Base-by-base conservation (phyloP, 1,140 invertebrate genomes). In the Globodera rostochiensis region DNA sequence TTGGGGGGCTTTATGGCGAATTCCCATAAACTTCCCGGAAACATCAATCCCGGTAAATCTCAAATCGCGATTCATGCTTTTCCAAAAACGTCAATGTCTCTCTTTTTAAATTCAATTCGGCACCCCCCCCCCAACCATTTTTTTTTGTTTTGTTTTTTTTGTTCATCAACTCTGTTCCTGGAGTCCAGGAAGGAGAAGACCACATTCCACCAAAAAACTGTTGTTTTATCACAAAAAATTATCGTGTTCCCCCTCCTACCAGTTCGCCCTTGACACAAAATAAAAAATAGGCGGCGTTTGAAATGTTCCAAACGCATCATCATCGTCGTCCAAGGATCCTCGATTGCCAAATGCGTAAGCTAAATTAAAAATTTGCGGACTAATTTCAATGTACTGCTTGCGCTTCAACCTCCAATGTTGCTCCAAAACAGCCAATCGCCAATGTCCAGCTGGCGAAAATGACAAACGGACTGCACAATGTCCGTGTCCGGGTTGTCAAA, bases 351-450 rank as follows among this genome's bases (percentile, higher is more conserved):
- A 71, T 21, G 86, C 50, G 67, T 85, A 85, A 11, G 84, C 69
- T 71, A 15, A 47, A 47, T 64, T 64, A 64, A 64, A 45, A 71
- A 11, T 13, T 6, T 4, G n/a, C 5, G 15, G 11, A 25, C 5
- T n/a, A 71, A 71, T 15, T 25, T 71, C 11, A 70, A 66, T 21
- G n/a, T 3, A 3, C 2, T 66, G 13, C 13, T 25, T 21, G 9
- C 21, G 11, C 21, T 25, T 9, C 21, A 13, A 71, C 69, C 84
- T 6, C 84, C 84, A 77, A 85, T 84, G 49, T 87, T 83, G 6
- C 47, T 15, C 84, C 84, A 85, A 9, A 83, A 21, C 1, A 85
- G 84, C 84, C 84, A 85, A 49, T 85, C 84, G 25, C 84, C 84
- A 73, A 77, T 79, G 36, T 36, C 6, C 73, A 85, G 66, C 47